Conservation (phyloP, 2,113 vertebrate genomes). For the Psettodes erumei region DNA sequence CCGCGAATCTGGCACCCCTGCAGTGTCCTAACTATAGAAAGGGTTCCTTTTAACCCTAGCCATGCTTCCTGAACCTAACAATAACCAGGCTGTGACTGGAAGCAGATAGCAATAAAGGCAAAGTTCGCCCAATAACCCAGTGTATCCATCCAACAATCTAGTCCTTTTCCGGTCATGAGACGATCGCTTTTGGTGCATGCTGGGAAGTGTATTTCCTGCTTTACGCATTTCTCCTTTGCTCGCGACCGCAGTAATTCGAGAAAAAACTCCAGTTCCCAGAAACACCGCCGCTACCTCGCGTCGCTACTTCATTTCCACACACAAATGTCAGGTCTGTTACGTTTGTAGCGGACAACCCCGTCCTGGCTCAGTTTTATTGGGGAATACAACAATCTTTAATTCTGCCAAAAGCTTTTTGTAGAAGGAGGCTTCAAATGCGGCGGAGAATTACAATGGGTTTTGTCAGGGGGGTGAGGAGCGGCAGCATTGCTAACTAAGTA, state of each 20-base stretch:
- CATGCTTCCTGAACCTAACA: too few relatives aligned
- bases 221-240: not conserved
- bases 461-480: not conserved
- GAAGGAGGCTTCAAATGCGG: not conserved
- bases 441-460: not conserved
- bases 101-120: too few relatives aligned
- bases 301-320: slow-evolving; percentile 62
- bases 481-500: slow-evolving; percentile 11
- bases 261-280: slow-evolving; percentile 74
- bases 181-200: slow-evolving; percentile 22
- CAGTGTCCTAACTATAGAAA: too few relatives aligned
- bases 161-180: slow-evolving; percentile 75
- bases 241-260: accelerated
- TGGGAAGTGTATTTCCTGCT: slow-evolving; percentile 66
- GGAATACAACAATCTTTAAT: too few relatives aligned
- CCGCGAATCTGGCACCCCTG: too few relatives aligned
- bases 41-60: too few relatives aligned
- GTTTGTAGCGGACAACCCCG: not conserved
- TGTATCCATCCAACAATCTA: too few relatives aligned
- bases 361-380: not conserved
- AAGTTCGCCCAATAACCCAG: too few relatives aligned
- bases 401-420: not conserved
- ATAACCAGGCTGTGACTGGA: too few relatives aligned
- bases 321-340: slow-evolving; percentile 42
- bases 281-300: slow-evolving; percentile 15